Percentiles rank a stretch among this genome's conserved stretches.
Conservation (phyloP, 2,797 vertebrate genomes). For the Galaxias olidus region DNA sequence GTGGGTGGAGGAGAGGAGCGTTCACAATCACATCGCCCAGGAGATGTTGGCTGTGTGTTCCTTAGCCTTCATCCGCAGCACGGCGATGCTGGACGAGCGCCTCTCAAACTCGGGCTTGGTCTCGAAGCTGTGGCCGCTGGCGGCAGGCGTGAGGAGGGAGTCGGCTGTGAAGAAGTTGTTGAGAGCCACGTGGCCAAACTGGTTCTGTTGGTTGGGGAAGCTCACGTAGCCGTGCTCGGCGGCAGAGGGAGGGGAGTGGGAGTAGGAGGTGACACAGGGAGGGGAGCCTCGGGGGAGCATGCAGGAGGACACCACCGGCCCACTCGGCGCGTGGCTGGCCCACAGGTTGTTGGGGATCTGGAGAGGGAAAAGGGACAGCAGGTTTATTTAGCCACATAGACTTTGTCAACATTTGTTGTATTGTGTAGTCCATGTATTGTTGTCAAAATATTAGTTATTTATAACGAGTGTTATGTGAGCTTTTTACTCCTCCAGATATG, state of each 20-base stretch:
- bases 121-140: constrained; percentile 90
- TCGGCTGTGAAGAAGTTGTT: constrained; percentile 96
- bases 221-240: constrained; percentile 90
- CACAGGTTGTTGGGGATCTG: constrained; percentile 98
- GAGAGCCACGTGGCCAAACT: constrained; percentile 92
- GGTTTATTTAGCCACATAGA: too few species aligned
- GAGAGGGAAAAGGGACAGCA: constrained; percentile 35
- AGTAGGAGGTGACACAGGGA: constrained; percentile 92
- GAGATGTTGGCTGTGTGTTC: constrained; percentile 98
- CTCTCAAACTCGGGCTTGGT: constrained; percentile 96
- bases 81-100: constrained; percentile 96
- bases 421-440: too few species aligned
- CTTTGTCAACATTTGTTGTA: too few species aligned
- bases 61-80: constrained; percentile 99
- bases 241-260: constrained; percentile 83
- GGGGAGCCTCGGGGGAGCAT: constrained; percentile 96
- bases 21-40: constrained; percentile 76
- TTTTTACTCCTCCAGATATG: too few species aligned
- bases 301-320: constrained; percentile 93
- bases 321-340: constrained; percentile 79
- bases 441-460: too few species aligned
- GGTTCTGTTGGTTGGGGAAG: constrained; percentile 95
- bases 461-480: too few species aligned
- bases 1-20: not conserved
- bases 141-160: constrained; percentile 86